These are phyloP conservation scores for Apotomis betuletana DNA, from an alignment of 2,888 invertebrate genomes.

Conservation along the genomic window DNA sequence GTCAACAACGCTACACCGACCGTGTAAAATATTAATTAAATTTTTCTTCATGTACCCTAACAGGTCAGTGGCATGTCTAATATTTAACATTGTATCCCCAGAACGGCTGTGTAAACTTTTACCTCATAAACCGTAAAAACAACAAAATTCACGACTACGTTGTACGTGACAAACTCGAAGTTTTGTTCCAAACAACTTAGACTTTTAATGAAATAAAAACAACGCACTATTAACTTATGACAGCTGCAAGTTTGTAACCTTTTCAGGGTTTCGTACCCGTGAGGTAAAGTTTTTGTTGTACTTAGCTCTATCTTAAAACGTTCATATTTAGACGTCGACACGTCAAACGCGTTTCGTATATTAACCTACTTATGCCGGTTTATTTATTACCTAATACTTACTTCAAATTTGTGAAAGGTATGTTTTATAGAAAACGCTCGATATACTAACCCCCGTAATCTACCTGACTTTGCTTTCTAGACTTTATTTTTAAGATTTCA, in stretches of 20 bases:
- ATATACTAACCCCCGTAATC: too few relatives aligned
- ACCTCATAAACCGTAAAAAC: conserved; percentile 37
- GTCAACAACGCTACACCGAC: conserved; percentile 1
- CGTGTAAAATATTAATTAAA: conserved; percentile 24
- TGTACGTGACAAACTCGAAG: conserved; percentile 20
- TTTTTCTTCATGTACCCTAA: conserved; percentile 27
- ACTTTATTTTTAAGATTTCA: too few relatives aligned
- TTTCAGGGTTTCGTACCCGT: not conserved
- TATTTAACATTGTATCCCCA: conserved; percentile 32
- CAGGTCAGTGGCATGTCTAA: conserved; percentile 17
- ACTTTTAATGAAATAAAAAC: conserved; percentile 23
- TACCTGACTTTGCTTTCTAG: too few relatives aligned
- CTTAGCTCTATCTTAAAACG: too few relatives aligned
- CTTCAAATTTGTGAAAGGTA: too few relatives aligned
- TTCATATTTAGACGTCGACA: too few relatives aligned
- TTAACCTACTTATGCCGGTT: too few relatives aligned
- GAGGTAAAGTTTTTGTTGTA: too few relatives aligned
- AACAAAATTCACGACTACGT: conserved; percentile 25
- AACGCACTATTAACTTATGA: conserved; percentile 1
- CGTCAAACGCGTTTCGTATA: too few relatives aligned
- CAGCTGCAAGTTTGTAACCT: not conserved
- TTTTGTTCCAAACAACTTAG: conserved; percentile 13
- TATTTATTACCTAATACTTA: too few relatives aligned
- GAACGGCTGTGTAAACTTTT: conserved; percentile 23
- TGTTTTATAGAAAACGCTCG: too few relatives aligned